Evolutionary conservation across 2,113 vertebrate genomes (phyloP).

Genomic region (Prunella himalayana): DNA sequence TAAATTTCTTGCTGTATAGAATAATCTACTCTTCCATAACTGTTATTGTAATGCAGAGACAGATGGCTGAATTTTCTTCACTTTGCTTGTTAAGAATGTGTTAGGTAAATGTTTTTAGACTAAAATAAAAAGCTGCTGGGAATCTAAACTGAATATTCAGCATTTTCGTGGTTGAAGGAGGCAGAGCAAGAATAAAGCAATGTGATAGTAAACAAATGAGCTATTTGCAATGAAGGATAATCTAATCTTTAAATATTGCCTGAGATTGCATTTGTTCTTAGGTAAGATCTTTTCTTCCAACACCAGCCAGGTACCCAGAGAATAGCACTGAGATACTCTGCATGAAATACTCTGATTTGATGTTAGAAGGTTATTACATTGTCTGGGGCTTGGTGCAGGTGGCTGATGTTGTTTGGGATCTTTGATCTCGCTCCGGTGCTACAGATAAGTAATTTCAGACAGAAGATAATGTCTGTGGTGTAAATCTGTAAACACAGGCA

Average conservation of each 20-base stretch:
- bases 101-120: conserved; percentile 60
- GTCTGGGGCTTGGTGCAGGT: conserved; percentile 29
- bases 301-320: conserved; percentile 19
- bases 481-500: conserved; percentile 10
- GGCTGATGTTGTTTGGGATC: conserved; percentile 12
- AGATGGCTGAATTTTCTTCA: conserved; percentile 65
- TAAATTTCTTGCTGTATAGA: conserved; percentile 50
- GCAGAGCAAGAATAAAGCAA: conserved; percentile 48
- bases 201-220: conserved; percentile 50
- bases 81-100: conserved; percentile 62
- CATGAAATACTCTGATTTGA: not conserved
- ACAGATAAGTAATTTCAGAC: conserved; percentile 34
- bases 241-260: conserved; percentile 63
- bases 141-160: conserved; percentile 65
- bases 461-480: not conserved
- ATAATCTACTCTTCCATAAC: conserved; percentile 54
- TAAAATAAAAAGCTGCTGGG: conserved; percentile 61
- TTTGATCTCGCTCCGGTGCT: conserved; percentile 15
- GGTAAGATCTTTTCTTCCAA: conserved; percentile 26
- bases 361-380: conserved; percentile 32
- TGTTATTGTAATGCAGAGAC: conserved; percentile 48
- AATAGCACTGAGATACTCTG: not conserved
- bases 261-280: conserved; percentile 50
- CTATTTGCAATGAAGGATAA: conserved; percentile 50
- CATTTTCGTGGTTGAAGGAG: conserved; percentile 51